Conservation (phyloP, 2,888 invertebrate genomes). For the Augiades crinisus region DNA sequence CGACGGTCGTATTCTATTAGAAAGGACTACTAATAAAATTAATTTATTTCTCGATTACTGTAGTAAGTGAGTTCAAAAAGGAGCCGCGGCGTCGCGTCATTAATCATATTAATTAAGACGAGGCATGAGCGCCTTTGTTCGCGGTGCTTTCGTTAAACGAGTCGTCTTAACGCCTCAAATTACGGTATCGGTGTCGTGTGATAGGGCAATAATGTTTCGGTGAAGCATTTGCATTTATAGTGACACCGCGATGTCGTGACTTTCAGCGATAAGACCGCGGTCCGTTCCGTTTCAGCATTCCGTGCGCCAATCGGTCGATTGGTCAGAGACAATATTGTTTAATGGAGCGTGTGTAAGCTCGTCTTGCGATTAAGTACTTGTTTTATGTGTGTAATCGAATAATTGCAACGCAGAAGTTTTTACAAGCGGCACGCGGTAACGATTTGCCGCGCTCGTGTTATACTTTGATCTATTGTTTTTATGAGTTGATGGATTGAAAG, state of each 20-base stretch:
- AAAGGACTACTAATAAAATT: slow-evolving; percentile 77
- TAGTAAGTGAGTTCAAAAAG: slow-evolving; percentile 72
- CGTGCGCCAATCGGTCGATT: slow-evolving; percentile 39
- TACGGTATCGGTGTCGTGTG: slow-evolving; percentile 49
- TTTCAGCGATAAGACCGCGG: slow-evolving; percentile 35
- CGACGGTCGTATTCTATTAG: slow-evolving; percentile 67
- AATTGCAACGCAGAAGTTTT: slow-evolving; percentile 46
- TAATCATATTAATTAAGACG: slow-evolving; percentile 81
- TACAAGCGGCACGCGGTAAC: slow-evolving; percentile 53
- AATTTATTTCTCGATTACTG: slow-evolving; percentile 80
- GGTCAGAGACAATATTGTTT: slow-evolving; percentile 62
- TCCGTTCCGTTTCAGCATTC: slow-evolving; percentile 22
- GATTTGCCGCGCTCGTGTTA: slow-evolving; percentile 57
- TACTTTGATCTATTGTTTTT: slow-evolving; percentile 60
- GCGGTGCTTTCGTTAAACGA: slow-evolving; percentile 63
- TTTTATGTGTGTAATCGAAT: slow-evolving; percentile 63
- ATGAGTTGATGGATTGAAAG: slow-evolving; percentile 61
- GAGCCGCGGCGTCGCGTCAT: slow-evolving; percentile 67
- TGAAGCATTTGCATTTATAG: slow-evolving; percentile 35
- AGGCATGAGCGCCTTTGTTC: slow-evolving; percentile 73
- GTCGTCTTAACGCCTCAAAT: slow-evolving; percentile 50
- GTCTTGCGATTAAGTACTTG: slow-evolving; percentile 47
- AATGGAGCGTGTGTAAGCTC: slow-evolving; percentile 39
- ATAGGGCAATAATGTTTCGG: slow-evolving; percentile 44
- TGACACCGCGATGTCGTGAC: slow-evolving; percentile 31